A percentile compares a stretch with the other conserved stretches of the same genome.
Evolutionary conservation across 2,113 vertebrate genomes (phyloP).

Genomic region (Epinephelus lanceolatus): DNA sequence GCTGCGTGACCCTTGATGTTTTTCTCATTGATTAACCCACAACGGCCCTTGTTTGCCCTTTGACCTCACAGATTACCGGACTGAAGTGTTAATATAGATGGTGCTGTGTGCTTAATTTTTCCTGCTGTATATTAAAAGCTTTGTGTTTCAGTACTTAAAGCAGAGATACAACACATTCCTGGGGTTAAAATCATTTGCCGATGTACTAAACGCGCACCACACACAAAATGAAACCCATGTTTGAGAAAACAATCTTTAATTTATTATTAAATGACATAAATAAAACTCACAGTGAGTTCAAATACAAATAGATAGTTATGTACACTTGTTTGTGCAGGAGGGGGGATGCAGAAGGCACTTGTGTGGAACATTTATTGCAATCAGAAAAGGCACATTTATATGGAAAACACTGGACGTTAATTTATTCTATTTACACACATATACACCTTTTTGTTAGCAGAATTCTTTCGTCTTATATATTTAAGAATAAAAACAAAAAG

Average conservation of each 20-base stretch:
- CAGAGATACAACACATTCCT: background rate
- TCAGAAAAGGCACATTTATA: slow-evolving; percentile 66
- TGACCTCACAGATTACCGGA: background rate
- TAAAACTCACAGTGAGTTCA: slow-evolving; percentile 81
- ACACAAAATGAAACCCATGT: background rate
- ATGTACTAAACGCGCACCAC: background rate
- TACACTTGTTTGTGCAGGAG: slow-evolving; percentile 72
- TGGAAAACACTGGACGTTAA: slow-evolving; percentile 72
- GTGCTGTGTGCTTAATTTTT: background rate
- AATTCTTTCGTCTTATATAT: slow-evolving; percentile 43
- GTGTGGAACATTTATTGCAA: slow-evolving; percentile 53
- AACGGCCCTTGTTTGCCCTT: slow-evolving; percentile 12
- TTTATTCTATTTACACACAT: slow-evolving; percentile 87
- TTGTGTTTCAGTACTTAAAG: background rate
- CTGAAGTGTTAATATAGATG: background rate
- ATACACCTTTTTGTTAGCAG: slow-evolving; percentile 79
- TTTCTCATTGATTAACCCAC: background rate
- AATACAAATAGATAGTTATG: slow-evolving; percentile 84
- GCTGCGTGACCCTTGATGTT: no score
- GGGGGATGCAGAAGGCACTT: slow-evolving; percentile 64
- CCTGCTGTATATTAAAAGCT: background rate
- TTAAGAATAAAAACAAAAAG: slow-evolving; percentile 46
- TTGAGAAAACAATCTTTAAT: slow-evolving; percentile 82
- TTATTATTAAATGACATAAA: slow-evolving; percentile 89
- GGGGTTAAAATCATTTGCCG: background rate